Evolutionary conservation across 2,888 invertebrate species (phyloP), one percentile per base, ranked within the genome.

Genomic region (Stenodera caucasica): DNA sequence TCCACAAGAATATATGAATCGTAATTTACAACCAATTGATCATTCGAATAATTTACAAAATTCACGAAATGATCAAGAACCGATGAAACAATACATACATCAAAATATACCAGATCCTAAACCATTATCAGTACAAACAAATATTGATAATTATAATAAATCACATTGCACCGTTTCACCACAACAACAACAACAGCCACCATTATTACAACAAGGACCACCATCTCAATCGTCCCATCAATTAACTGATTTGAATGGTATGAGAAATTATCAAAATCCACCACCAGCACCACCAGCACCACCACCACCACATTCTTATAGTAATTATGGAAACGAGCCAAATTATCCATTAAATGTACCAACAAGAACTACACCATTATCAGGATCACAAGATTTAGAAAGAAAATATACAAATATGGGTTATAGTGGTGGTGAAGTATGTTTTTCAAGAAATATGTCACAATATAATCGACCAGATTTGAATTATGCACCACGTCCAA

Each of bases 381-480:
- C 60, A 30, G 30, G 64, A 12, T 68, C 72, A 35, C 70, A 61
- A 21, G 67, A 72, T 35, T 58, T 62, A 1, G 71, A 73, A 32
- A 64, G 75, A 45, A 78, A 80, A 63, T 80, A 77, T 58, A 77
- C 77, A 5, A 80, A 80, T 62, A 78, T 80, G 77, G 79, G 78
- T 9, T 80, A 80, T 60, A 70, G 74, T 1, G 77, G 76, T 7
- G 67, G 76, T 0, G 79, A 79, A 23, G 75, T 77, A 30, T 75
- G 73, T 54, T 77, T 73, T 60, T 65, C 72, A 4, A 69, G 77
- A 58, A 67, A 70, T 15, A 62, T 74, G 32, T 72, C 68, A 50
- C 71, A 71, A 49, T 72, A 68, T 53, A 58, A 40, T 29, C 56
- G 70, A 2, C 54, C 72, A 1, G 71, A 72, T 32, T 57, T 70